Evolutionary conservation across 2,797 vertebrate species (phyloP).

Genomic region (Sebastes matsubarae): DNA sequence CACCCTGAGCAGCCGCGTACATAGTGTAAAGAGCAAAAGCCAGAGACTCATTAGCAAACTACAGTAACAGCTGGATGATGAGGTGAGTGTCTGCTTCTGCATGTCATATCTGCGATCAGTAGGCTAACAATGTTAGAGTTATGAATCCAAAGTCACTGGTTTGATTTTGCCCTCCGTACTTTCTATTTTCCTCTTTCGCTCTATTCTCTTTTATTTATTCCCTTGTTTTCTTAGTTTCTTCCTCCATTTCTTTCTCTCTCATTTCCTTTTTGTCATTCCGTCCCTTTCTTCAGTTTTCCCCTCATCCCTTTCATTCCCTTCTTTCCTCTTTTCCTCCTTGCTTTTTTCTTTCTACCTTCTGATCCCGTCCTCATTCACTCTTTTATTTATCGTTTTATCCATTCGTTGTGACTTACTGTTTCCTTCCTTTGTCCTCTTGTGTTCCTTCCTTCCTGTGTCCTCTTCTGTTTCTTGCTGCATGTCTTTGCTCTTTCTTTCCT

Average conservation of each 20-base stretch:
- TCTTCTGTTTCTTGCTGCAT: background rate
- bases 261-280: background rate
- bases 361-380: background rate
- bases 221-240: background rate
- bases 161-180: background rate
- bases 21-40: background rate
- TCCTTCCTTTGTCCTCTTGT: background rate
- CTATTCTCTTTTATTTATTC: background rate
- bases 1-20: background rate
- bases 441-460: background rate
- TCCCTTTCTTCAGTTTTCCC: background rate
- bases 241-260: background rate
- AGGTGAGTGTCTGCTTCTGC: constrained; percentile 28
- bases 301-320: background rate
- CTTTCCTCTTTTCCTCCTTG: background rate
- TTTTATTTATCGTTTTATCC: background rate
- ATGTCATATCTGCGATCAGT: background rate
- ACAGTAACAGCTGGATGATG: constrained; percentile 23
- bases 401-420: background rate
- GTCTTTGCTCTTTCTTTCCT: background rate
- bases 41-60: background rate
- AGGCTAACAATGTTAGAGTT: background rate
- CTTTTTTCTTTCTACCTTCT: background rate
- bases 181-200: background rate
- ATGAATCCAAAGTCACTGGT: background rate